Conservation (phyloP, 2,888 invertebrate species). For the Ormyrus pomaceus region DNA sequence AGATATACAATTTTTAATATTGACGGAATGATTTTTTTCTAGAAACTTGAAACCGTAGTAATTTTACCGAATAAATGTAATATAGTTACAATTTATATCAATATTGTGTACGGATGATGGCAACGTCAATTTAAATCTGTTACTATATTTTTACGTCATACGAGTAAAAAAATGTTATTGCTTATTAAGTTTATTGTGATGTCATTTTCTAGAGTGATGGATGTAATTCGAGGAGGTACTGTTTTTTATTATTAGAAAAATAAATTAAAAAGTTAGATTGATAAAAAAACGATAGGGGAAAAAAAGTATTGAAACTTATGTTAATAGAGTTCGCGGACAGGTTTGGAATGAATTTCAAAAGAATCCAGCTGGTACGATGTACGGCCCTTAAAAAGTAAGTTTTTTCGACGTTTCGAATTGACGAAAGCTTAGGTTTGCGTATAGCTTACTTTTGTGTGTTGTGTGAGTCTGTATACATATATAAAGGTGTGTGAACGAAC, state of each 20-base stretch:
- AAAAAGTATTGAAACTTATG: slow-evolving; percentile 1
- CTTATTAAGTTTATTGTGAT: no score
- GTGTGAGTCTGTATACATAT: not conserved
- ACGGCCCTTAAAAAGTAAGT: not conserved
- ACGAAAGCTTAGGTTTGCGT: not conserved
- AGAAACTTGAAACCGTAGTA: slow-evolving; percentile 25
- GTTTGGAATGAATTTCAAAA: slow-evolving; percentile 11
- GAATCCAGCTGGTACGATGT: not conserved
- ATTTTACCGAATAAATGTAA: not conserved
- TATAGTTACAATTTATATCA: not conserved
- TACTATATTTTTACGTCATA: no score
- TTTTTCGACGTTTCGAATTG: not conserved
- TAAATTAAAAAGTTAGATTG: no score
- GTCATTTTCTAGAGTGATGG: no score
- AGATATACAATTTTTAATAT: slow-evolving; percentile 9
- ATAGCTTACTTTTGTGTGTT: not conserved
- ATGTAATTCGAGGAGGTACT: no score
- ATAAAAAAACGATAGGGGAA: no score
- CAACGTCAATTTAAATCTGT: not conserved
- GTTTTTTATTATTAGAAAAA: no score
- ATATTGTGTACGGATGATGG: not conserved
- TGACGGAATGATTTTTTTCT: slow-evolving; percentile 27
- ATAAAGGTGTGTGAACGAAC: not conserved
- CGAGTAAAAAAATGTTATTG: no score
- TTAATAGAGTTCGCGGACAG: slow-evolving; percentile 25